phyloP scores from a whole-genome alignment of 2,113 vertebrate genomes.

The Acrocephalus arundinaceus region DNA sequence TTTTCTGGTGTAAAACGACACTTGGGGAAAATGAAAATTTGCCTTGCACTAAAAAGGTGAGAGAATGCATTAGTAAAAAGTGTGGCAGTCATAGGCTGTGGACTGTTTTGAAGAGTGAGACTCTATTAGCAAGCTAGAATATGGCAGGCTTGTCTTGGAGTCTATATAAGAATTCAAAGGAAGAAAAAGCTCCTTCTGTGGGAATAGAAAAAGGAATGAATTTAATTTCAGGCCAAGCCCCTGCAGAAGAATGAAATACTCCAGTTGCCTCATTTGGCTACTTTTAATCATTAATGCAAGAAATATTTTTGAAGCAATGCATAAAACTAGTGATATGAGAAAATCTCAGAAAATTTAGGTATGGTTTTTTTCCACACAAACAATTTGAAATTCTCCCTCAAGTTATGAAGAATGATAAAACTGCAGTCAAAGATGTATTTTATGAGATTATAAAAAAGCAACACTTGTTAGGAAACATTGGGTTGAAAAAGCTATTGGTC shows the following conservation, averaged over 20 bases:
- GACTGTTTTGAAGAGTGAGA: not conserved
- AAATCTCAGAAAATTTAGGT: not conserved
- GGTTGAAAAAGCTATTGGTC: not conserved
- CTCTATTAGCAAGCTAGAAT: not conserved
- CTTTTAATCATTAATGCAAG: not conserved
- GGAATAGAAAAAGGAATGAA: not conserved
- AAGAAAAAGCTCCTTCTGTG: not conserved
- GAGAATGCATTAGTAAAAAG: not conserved
- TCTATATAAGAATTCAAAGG: not conserved
- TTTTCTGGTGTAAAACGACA: not conserved
- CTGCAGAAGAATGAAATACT: not conserved
- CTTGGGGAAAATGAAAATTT: not conserved
- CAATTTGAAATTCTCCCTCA: not conserved
- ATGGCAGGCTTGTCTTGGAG: not conserved
- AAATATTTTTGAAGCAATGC: not conserved
- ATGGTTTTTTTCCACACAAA: not conserved
- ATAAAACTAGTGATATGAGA: not conserved
- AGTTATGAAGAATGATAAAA: not conserved
- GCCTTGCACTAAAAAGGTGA: not conserved
- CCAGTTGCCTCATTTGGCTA: not conserved
- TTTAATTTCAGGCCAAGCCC: not conserved
- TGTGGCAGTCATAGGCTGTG: not conserved
- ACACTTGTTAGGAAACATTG: not conserved
- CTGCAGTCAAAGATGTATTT: not conserved
- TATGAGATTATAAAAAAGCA: not conserved